Percentiles rank a stretch among this genome's conserved stretches.
phyloP scores from a whole-genome alignment of 2,888 invertebrate species.

The Epinotia demarniana region DNA sequence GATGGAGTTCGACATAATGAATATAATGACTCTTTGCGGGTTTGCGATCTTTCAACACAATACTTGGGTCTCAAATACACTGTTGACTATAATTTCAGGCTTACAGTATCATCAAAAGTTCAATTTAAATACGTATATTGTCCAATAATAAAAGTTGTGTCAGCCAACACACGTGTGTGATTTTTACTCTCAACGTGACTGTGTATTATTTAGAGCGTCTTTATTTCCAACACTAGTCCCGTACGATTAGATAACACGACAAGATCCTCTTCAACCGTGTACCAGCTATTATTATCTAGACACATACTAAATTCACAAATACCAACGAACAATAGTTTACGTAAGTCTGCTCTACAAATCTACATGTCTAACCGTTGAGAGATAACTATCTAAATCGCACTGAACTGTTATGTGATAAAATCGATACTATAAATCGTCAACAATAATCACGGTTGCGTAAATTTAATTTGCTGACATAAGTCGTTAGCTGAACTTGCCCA shows the following conservation, averaged over 20 bases:
- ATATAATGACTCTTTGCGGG: not conserved
- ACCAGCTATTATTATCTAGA: constrained; percentile 33
- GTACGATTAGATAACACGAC: constrained; percentile 36
- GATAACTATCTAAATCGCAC: constrained; percentile 31
- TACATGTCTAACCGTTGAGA: not conserved
- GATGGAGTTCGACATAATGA: not conserved
- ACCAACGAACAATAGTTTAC: constrained; percentile 34
- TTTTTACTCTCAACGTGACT: constrained; percentile 7
- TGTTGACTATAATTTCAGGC: not conserved
- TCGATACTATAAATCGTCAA: constrained; percentile 25
- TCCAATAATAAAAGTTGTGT: constrained; percentile 1
- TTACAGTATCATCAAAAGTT: not conserved
- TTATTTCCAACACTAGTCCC: constrained; percentile 12
- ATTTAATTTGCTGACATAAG: constrained; percentile 49
- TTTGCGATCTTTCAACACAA: not conserved
- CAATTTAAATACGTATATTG: not conserved
- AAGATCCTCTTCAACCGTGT: constrained; percentile 28
- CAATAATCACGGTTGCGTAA: constrained; percentile 37
- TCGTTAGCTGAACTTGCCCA: constrained; percentile 21
- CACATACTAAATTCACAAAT: constrained; percentile 11
- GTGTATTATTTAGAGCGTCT: constrained; percentile 16
- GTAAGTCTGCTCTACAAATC: constrained; percentile 25
- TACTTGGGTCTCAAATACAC: not conserved
- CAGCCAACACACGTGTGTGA: constrained; percentile 8
- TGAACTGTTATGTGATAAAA: constrained; percentile 7